Evolutionary conservation across 2,113 vertebrate genomes (phyloP).

Genomic region (Xyrauchen texanus): DNA sequence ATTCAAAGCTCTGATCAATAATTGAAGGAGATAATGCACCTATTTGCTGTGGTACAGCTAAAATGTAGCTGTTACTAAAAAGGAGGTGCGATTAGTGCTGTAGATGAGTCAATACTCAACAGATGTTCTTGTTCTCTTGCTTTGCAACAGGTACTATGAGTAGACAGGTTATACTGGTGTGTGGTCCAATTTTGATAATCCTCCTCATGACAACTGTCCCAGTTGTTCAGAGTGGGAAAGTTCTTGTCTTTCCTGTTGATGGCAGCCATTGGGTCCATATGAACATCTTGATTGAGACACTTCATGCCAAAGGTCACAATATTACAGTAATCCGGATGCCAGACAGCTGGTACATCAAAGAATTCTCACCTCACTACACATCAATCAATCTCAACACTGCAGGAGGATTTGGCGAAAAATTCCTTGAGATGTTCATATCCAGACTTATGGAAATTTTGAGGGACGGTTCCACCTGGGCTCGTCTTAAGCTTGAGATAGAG

Average conservation of each 20-base stretch:
- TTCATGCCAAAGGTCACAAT: constrained; percentile 63
- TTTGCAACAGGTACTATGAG: constrained; percentile 41
- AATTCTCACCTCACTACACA: constrained; percentile 39
- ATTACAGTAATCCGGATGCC: constrained; percentile 53
- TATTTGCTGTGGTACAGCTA: too few species aligned
- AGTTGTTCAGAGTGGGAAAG: constrained; percentile 52
- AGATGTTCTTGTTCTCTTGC: neutral
- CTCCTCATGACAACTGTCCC: constrained; percentile 25
- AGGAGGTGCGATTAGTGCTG: too few species aligned
- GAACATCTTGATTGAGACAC: constrained; percentile 63
- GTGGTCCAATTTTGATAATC: constrained; percentile 1
- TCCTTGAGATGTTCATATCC: neutral
- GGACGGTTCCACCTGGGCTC: constrained; percentile 37
- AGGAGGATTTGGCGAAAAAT: constrained; percentile 26
- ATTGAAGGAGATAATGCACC: too few species aligned
- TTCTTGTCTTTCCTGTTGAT: constrained; percentile 67
- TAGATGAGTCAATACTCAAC: too few species aligned
- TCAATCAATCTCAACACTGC: constrained; percentile 23
- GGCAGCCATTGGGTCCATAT: constrained; percentile 73
- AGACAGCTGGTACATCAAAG: constrained; percentile 50
- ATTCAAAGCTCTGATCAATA: too few species aligned
- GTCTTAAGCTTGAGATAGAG: constrained; percentile 35
- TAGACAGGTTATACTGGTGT: neutral
- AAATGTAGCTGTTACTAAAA: too few species aligned
- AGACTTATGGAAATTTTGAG: constrained; percentile 29